Evolutionary conservation across 2,797 vertebrate genomes (phyloP).

Genomic region (Peromyscus aztecus): DNA sequence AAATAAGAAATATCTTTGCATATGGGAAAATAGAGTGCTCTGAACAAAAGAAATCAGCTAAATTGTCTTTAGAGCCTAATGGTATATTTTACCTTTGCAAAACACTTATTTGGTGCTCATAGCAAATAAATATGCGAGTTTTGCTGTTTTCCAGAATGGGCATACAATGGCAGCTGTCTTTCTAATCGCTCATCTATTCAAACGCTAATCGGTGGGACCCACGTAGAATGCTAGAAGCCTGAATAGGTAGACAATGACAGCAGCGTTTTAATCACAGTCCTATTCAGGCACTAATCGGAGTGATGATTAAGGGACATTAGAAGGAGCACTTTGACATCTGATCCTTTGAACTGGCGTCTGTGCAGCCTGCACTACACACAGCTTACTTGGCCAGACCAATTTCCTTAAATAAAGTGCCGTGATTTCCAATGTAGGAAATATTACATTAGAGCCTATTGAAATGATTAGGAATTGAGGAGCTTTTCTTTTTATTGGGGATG

Average conservation of each 20-base stretch:
- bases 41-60: conserved; percentile 87
- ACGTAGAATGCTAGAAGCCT: conserved; percentile 85
- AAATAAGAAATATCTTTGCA: conserved; percentile 85
- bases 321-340: conserved; percentile 90
- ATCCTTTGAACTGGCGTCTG: conserved; percentile 88
- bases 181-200: conserved; percentile 88
- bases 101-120: conserved; percentile 88
- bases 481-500: conserved; percentile 85
- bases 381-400: conserved; percentile 85
- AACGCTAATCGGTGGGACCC: conserved; percentile 88
- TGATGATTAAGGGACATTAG: conserved; percentile 90
- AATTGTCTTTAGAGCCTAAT: conserved; percentile 87
- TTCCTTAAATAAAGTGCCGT: conserved; percentile 85
- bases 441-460: conserved; percentile 84
- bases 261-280: conserved; percentile 89
- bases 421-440: conserved; percentile 85
- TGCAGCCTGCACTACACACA: conserved; percentile 75
- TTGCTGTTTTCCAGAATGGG: conserved; percentile 85
- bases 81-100: conserved; percentile 88
- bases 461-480: conserved; percentile 86
- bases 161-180: conserved; percentile 88
- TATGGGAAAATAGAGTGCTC: conserved; percentile 83
- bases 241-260: conserved; percentile 89
- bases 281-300: conserved; percentile 89
- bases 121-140: conserved; percentile 86